These are phyloP conservation scores for Microcebus ravelobensis DNA, from an alignment of 2,113 vertebrate genomes.

Conservation along the genomic window DNA sequence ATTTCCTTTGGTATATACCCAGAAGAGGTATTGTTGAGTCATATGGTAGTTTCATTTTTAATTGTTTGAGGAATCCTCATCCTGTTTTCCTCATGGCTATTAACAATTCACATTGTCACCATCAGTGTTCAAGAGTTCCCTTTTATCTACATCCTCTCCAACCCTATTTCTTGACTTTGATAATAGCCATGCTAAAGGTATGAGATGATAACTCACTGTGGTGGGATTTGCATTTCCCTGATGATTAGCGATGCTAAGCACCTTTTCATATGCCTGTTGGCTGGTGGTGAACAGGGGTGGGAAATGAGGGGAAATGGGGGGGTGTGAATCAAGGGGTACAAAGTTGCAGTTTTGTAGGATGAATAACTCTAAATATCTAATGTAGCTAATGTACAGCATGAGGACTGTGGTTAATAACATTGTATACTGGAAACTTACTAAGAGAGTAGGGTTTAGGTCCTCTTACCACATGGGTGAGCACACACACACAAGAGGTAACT, in stretches of 20 bases:
- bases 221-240: not conserved
- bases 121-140: not conserved
- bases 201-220: not conserved
- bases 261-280: not conserved
- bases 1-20: not conserved
- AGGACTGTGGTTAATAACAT: not conserved
- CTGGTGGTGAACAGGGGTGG: too few species aligned
- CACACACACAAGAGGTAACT: not conserved
- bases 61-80: not conserved
- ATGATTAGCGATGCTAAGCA: not conserved
- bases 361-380: not conserved
- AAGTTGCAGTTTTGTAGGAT: not conserved
- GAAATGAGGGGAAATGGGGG: not conserved
- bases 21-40: not conserved
- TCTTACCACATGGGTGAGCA: not conserved
- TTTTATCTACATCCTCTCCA: not conserved
- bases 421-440: not conserved
- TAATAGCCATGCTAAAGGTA: too few species aligned
- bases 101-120: not conserved
- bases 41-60: not conserved
- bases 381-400: not conserved
- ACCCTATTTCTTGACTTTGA: not conserved
- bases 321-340: too few species aligned
- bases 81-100: not conserved
- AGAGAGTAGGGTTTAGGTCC: not conserved